A percentile compares a stretch with the other conserved stretches of the same genome.
These are phyloP conservation scores for Circaetus gallicus DNA, from an alignment of 2,113 vertebrate species.

Conservation along the genomic window DNA sequence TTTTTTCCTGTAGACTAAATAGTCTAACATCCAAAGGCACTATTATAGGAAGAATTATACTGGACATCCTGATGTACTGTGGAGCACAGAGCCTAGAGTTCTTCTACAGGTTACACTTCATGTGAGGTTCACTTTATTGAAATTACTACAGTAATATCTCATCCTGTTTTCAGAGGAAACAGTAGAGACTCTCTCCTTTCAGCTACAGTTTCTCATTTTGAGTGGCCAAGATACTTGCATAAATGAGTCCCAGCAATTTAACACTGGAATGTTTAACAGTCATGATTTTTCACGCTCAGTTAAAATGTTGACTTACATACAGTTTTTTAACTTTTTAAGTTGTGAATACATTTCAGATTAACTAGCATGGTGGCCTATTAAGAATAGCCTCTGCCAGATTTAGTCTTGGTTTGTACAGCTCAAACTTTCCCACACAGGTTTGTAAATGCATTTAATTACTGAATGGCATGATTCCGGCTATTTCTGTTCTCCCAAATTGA, in stretches of 20 bases:
- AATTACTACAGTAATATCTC: neutral
- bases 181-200: neutral
- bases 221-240: neutral
- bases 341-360: neutral
- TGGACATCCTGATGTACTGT: neutral
- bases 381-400: neutral
- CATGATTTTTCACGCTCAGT: neutral
- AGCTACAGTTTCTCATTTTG: neutral
- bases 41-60: neutral
- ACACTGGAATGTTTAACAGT: neutral
- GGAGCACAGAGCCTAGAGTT: neutral
- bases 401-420: neutral
- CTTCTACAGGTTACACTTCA: neutral
- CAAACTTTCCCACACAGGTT: neutral
- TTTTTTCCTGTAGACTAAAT: neutral
- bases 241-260: neutral
- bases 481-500: neutral
- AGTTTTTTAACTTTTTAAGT: neutral
- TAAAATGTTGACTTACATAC: neutral
- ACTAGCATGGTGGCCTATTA: neutral
- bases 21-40: neutral
- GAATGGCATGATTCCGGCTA: neutral
- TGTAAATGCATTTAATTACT: constrained; percentile 14
- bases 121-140: neutral
- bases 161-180: neutral